Evolutionary conservation across 2,888 invertebrate genomes (phyloP), one percentile per base, ranked within the genome.

Genomic region (Apodemia hepburni): DNA sequence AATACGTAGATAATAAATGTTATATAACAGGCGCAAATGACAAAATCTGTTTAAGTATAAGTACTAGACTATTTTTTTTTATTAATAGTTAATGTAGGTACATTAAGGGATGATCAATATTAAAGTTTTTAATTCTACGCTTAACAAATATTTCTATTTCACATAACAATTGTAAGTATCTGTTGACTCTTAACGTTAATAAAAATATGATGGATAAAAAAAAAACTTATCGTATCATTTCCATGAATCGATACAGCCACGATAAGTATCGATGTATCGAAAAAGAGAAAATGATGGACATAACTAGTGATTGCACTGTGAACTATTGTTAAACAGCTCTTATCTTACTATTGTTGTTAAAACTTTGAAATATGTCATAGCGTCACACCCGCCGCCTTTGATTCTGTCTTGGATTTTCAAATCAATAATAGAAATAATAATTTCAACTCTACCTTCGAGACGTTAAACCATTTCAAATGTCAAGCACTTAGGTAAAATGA

Each of bases 341-440:
- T 71, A 72, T 75, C 45, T 47, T 8, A 17, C 73, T 69, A 80
- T 79, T 79, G 78, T 82, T 77, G 77, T 77, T 77, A 76, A 79
- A 75, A 75, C 72, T 74, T 74, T 73, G 73, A 86, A 82, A 86
- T 86, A 88, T 88, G 87, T 85, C 89, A 85, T 73, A 77, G 70
- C 70, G 72, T 74, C 85, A 83, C 87, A 80, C 88, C 70, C 65
- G 65, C 42, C 15, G 42, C 42, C 67, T 70, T 75, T 73, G 33
- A 45, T 61, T 54, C 27, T 18, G 12, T 54, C 18, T 54, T 15
- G 54, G 27, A 54, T 27, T 27, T 22, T 27, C 54, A 54, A 54
- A 54, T 54, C 54, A 12, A 54, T 54, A 54, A 54, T 54, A 22
- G 54, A 54, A 54, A 49, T 49, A 49, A 17, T 49, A 33, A 33